Percentiles rank a stretch among this genome's conserved stretches.
Evolutionary conservation across 2,797 vertebrate genomes (phyloP).

Genomic region (Myioborus miniatus): DNA sequence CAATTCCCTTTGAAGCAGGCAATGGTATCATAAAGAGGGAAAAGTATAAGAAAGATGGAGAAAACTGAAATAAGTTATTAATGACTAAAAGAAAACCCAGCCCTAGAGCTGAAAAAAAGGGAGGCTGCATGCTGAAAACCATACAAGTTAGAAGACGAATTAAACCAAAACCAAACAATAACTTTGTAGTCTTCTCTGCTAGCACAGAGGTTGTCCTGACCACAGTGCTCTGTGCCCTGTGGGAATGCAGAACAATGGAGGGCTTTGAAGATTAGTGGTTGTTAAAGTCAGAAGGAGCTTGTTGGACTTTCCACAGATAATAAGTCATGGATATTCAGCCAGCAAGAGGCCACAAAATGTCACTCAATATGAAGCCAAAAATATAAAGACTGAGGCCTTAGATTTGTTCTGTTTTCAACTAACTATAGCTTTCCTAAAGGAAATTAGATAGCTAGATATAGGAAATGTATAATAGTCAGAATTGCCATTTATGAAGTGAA

Average conservation of each 20-base stretch:
- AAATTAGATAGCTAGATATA: constrained; percentile 27
- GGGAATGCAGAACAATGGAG: constrained; percentile 11
- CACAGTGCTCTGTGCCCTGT: not conserved
- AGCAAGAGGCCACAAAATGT: constrained; percentile 34
- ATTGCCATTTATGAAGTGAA: constrained; percentile 18
- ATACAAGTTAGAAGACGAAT: not conserved
- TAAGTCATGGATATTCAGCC: not conserved
- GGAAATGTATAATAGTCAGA: not conserved
- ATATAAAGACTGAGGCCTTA: not conserved
- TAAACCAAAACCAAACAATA: constrained; percentile 38
- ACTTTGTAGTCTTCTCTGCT: not conserved
- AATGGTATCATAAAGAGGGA: not conserved
- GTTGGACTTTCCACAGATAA: constrained; percentile 23
- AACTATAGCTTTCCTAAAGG: constrained; percentile 7
- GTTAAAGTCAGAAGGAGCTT: not conserved
- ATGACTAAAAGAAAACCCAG: constrained; percentile 11
- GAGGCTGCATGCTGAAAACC: not conserved
- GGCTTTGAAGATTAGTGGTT: constrained; percentile 23
- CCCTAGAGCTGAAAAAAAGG: not conserved
- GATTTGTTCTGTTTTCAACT: not conserved
- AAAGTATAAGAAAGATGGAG: not conserved
- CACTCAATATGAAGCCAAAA: not conserved
- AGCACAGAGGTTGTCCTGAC: not conserved
- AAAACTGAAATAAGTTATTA: not conserved
- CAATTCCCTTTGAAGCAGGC: not conserved